phyloP scores from a whole-genome alignment of 2,797 vertebrate genomes.

The Rachycentron canadum region DNA sequence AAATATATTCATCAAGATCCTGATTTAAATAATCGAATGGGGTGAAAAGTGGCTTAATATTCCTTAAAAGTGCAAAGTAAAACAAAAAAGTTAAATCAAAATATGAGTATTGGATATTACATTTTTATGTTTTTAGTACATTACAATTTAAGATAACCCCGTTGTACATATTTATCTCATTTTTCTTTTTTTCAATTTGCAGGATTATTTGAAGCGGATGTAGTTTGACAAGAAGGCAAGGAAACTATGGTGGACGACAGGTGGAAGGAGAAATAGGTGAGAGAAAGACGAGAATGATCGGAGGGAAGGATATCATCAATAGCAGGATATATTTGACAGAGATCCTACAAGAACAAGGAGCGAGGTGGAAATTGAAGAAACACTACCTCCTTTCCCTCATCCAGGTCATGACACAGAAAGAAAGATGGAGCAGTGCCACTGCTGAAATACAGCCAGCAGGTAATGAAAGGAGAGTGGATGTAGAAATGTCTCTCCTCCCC shows the following conservation, averaged over 20 bases:
- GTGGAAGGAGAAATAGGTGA: neutral
- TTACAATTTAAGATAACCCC: conserved; percentile 17
- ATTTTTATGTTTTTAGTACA: conserved; percentile 11
- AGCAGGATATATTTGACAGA: conserved; percentile 7
- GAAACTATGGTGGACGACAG: neutral
- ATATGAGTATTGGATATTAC: neutral
- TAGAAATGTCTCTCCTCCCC: conserved; percentile 35
- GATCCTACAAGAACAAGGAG: conserved; percentile 4
- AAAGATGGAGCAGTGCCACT: conserved; percentile 46
- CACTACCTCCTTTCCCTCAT: conserved; percentile 23
- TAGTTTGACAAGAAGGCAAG: neutral
- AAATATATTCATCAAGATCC: conserved; percentile 35
- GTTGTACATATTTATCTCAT: neutral
- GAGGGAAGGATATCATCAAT: neutral
- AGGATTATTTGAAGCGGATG: conserved; percentile 15
- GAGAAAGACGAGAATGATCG: neutral
- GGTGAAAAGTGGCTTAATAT: neutral
- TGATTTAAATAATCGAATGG: conserved; percentile 28
- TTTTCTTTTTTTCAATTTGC: neutral
- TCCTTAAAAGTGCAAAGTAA: conserved; percentile 45
- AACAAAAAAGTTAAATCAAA: conserved; percentile 48
- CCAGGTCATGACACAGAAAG: conserved; percentile 37
- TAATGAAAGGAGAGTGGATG: conserved; percentile 56
- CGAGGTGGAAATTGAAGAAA: conserved; percentile 41
- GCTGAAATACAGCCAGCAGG: conserved; percentile 55